phyloP scores from a whole-genome alignment of 1,140 invertebrate genomes.

The Zaprionus kolodkinae region DNA sequence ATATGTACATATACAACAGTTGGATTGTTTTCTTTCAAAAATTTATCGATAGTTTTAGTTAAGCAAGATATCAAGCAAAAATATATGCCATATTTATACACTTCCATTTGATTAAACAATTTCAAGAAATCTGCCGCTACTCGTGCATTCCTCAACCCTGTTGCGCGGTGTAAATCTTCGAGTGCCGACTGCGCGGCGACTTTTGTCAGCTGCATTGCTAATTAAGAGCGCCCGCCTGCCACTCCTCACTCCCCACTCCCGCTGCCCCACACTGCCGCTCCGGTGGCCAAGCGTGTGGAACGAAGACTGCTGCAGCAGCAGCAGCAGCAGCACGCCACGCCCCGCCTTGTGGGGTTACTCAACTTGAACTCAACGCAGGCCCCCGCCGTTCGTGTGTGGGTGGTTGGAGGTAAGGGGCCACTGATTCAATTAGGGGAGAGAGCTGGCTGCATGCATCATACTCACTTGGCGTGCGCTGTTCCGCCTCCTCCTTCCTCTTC shows the following conservation, averaged over 20 bases:
- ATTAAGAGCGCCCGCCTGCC: slow-evolving; percentile 48
- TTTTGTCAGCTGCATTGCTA: slow-evolving; percentile 56
- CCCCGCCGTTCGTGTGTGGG: background rate
- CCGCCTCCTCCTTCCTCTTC: slow-evolving; percentile 11
- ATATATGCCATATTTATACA: too few species aligned
- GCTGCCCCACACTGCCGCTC: background rate
- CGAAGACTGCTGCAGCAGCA: slow-evolving; percentile 9
- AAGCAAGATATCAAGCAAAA: too few species aligned
- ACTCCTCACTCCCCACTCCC: too few species aligned
- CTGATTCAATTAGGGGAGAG: slow-evolving; percentile 52
- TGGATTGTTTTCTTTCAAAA: too few species aligned
- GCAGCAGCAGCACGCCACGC: background rate
- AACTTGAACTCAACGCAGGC: slow-evolving; percentile 10
- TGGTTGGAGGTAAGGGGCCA: slow-evolving; percentile 1
- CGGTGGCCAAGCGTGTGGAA: slow-evolving; percentile 24
- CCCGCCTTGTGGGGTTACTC: background rate
- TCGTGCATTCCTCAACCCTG: background rate
- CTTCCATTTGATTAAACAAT: too few species aligned
- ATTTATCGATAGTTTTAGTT: too few species aligned
- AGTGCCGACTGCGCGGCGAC: slow-evolving; percentile 26
- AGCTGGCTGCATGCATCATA: slow-evolving; percentile 27
- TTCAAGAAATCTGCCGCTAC: background rate
- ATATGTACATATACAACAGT: too few species aligned
- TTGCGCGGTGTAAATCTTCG: slow-evolving; percentile 39
- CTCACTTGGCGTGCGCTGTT: slow-evolving; percentile 58